Evolutionary conservation across 2,888 invertebrate species (phyloP), one percentile per base, ranked within the genome.

Genomic region (Eledone cirrhosa): DNA sequence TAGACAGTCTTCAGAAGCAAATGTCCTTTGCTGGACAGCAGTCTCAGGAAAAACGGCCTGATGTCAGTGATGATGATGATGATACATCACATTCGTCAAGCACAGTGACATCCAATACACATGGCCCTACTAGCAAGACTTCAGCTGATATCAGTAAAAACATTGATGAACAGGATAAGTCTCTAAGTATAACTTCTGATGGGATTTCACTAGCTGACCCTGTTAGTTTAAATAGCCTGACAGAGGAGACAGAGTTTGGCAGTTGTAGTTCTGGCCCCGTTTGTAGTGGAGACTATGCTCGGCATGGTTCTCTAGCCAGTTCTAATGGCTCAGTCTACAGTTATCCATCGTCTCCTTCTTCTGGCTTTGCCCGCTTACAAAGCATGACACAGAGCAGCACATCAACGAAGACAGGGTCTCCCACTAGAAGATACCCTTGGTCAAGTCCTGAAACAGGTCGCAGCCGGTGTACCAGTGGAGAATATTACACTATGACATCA

Each of bases 401-500:
- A 14, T 24, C 47, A 13, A 22, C 19, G 11, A 48, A 48, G 29
- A 48, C 76, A 2, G 41, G 48, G 11, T 76, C 76, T 27, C 76
- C 76, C 2, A 76, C 76, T 13, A 76, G 48, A 48, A 48, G 29
- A 22, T 48, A 76, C 48, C 76, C 76, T 8, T 76, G 76, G 76
- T 76, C 76, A 19, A 76, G 76, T 76, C 76, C 76, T 27, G 76
- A 76, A 48, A 76, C 76, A 5, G 76, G 76, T 29, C 76, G 76
- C 8, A 76, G 76, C 47, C 47, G 76, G 11, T 76, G 76, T 14
- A 76, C 76, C 1, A 48, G 48, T 24, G 76, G 76, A 19, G 76
- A 76, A 29, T 76, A 48, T 48, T 48, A 76, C 27, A 76, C 76
- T 0, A 76, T 76, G 78, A 79, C 83, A 2, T 88, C 88, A 8